A percentile compares a stretch with the other conserved stretches of the same genome.
Evolutionary conservation across 2,888 invertebrate species (phyloP).

Genomic region (Blastobasis lacticolella): DNA sequence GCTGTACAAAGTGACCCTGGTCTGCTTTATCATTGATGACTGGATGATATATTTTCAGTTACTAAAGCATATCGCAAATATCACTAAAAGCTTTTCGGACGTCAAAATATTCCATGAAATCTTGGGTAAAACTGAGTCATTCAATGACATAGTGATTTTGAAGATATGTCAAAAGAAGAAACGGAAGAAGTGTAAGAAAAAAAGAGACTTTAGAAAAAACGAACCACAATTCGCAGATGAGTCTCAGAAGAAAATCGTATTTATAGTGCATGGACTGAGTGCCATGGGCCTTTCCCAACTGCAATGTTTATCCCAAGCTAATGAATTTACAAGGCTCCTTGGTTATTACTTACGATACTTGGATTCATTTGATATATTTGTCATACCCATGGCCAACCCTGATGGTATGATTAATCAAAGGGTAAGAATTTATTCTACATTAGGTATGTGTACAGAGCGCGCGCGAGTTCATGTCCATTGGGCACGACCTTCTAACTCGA

Average conservation of each 20-base stretch:
- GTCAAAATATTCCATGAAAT: slow-evolving; percentile 33
- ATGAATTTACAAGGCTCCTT: background rate
- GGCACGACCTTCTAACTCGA: no score
- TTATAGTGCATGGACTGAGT: slow-evolving; percentile 51
- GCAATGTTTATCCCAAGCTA: background rate
- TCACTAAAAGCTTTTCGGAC: slow-evolving; percentile 21
- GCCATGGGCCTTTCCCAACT: slow-evolving; percentile 3
- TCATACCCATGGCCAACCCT: slow-evolving; percentile 16
- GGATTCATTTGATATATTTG: slow-evolving; percentile 12
- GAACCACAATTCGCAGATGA: slow-evolving; percentile 42
- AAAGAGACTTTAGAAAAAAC: slow-evolving; percentile 27
- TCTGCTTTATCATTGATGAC: no score
- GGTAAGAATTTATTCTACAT: no score
- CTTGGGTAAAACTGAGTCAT: slow-evolving; percentile 41
- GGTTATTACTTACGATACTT: slow-evolving; percentile 7
- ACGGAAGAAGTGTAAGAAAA: background rate
- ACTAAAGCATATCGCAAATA: slow-evolving; percentile 20
- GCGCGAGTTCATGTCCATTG: no score
- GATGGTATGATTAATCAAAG: slow-evolving; percentile 5
- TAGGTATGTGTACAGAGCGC: no score
- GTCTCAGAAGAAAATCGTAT: slow-evolving; percentile 46
- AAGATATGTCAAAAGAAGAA: slow-evolving; percentile 26
- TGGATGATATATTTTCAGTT: slow-evolving; percentile 29
- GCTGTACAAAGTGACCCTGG: no score
- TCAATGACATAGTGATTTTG: slow-evolving; percentile 44